These are phyloP conservation scores for Anthopleura sola DNA, from an alignment of 64 coral and sea anemone species.

Conservation along the genomic window DNA sequence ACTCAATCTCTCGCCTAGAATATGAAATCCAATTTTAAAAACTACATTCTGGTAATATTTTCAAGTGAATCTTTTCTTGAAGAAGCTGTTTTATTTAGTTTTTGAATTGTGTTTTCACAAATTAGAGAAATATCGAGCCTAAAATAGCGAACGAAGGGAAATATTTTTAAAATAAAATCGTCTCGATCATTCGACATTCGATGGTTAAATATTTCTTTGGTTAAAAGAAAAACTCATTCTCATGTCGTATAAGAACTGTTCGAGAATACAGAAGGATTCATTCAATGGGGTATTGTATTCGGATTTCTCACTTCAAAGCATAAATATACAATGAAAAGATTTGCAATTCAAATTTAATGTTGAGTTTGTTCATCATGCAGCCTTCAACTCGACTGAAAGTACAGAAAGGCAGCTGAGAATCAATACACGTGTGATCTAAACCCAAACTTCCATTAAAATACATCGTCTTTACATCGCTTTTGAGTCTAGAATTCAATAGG, in stretches of 20 bases:
- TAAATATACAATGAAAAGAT: conserved; percentile 22
- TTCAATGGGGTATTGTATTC: neutral
- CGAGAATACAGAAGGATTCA: neutral
- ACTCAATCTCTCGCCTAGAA: neutral
- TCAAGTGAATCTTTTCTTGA: neutral
- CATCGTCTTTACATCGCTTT: neutral
- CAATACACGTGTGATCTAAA: neutral
- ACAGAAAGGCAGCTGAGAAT: neutral
- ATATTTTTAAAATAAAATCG: neutral
- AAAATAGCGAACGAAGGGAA: neutral
- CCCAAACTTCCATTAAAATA: neutral
- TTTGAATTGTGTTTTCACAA: neutral
- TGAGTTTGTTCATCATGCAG: neutral
- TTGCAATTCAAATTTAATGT: conserved; percentile 20
- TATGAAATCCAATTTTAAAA: neutral
- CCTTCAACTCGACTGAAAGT: conserved; percentile 17
- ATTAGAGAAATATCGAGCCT: neutral
- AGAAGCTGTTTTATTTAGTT: neutral
- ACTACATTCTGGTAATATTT: neutral
- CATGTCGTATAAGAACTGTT: neutral
- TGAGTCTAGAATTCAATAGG: neutral
- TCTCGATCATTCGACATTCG: neutral
- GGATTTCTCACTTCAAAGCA: conserved; percentile 2
- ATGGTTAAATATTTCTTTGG: neutral
- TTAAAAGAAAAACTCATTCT: neutral